A percentile compares a stretch with the other conserved stretches of the same genome.
Conservation (phyloP, 2,888 invertebrate species). For the Clivina fossor region DNA sequence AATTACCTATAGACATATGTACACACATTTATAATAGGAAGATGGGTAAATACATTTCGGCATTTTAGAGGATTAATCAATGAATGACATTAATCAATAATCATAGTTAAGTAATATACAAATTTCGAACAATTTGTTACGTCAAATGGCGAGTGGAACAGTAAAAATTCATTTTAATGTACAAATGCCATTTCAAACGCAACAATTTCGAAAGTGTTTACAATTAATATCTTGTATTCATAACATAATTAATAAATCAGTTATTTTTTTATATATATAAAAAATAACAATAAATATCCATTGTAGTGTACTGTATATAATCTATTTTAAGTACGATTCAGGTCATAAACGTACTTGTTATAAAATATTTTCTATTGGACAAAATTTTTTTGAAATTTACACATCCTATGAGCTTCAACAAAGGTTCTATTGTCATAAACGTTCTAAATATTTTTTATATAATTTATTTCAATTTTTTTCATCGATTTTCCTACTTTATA, state of each 20-base stretch:
- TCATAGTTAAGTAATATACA: too few relatives aligned
- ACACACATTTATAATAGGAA: slow-evolving; percentile 34
- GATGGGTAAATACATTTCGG: slow-evolving; percentile 26
- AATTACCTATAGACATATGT: slow-evolving; percentile 34
- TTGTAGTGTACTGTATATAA: too few relatives aligned
- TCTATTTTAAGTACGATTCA: slow-evolving; percentile 27
- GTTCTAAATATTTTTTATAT: slow-evolving; percentile 37
- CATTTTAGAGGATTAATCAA: slow-evolving; percentile 10
- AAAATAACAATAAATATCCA: too few relatives aligned
- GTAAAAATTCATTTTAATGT: too few relatives aligned
- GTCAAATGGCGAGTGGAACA: too few relatives aligned
- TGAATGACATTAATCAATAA: slow-evolving; percentile 16
- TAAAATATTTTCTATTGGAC: slow-evolving; percentile 28
- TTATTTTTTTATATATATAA: too few relatives aligned
- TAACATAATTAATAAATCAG: too few relatives aligned
- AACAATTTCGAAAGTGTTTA: too few relatives aligned
- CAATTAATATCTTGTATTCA: too few relatives aligned
- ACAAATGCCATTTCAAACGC: too few relatives aligned
- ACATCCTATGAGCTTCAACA: slow-evolving; percentile 42
- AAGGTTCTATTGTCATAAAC: slow-evolving; percentile 45
- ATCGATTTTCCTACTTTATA: slow-evolving; percentile 13
- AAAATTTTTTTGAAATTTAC: slow-evolving; percentile 31
- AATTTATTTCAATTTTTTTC: slow-evolving; percentile 16
- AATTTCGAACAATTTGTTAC: too few relatives aligned
- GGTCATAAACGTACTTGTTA: slow-evolving; percentile 27